Conservation (phyloP, 1,140 invertebrate species). For the Heterodera schachtii region DNA sequence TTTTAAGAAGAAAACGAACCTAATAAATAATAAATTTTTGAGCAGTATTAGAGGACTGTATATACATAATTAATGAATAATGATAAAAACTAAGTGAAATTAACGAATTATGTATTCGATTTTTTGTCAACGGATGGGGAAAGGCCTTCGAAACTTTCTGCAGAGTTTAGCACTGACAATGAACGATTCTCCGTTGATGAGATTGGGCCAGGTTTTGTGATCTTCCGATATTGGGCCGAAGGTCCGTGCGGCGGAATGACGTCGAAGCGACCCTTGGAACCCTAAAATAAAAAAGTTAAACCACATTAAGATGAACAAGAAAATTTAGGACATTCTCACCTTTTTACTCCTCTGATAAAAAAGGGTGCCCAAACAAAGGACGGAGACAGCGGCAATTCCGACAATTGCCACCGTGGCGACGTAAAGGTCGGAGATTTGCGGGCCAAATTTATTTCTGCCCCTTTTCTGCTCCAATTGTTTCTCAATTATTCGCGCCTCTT, state of each 20-base stretch:
- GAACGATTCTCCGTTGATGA: not conserved
- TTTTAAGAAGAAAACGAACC: too few relatives aligned
- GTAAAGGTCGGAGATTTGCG: constrained; percentile 46
- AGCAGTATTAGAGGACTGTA: too few relatives aligned
- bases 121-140: not conserved
- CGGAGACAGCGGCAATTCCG: constrained; percentile 48
- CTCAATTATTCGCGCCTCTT: constrained; percentile 48
- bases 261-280: constrained; percentile 43
- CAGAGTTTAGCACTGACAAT: not conserved
- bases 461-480: not conserved
- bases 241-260: constrained; percentile 7
- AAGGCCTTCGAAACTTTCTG: not conserved
- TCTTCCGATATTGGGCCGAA: constrained; percentile 14
- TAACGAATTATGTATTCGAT: too few relatives aligned
- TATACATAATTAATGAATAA: too few relatives aligned
- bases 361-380: constrained; percentile 51
- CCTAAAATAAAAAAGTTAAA: constrained; percentile 35
- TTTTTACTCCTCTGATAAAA: constrained; percentile 61
- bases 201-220: not conserved
- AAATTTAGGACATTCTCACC: constrained; percentile 36
- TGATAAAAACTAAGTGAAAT: too few relatives aligned
- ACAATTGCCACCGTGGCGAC: constrained; percentile 49
- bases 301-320: constrained; percentile 14
- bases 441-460: constrained; percentile 13
- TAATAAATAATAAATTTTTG: too few relatives aligned